phyloP scores from a whole-genome alignment of 2,888 invertebrate species.

The Lordiphosa andalusiaca region DNA sequence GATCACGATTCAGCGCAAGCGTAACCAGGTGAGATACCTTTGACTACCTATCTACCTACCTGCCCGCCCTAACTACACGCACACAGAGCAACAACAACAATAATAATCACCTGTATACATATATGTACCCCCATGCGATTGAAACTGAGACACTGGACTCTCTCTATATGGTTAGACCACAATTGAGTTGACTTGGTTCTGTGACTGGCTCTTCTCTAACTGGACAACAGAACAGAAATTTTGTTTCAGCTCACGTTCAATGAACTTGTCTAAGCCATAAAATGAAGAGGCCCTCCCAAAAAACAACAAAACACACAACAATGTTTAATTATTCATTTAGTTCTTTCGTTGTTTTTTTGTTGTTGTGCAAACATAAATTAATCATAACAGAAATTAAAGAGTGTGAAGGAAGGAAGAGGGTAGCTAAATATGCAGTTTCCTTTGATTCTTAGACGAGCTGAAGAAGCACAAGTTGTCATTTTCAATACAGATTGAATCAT shows the following conservation, averaged over 20 bases:
- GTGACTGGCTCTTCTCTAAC: slow-evolving; percentile 21
- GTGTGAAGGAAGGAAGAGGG: too few species aligned
- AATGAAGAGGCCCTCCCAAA: slow-evolving; percentile 1
- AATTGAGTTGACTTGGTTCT: slow-evolving; percentile 36
- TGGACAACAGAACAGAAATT: not conserved
- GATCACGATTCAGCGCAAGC: too few species aligned
- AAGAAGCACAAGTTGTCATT: too few species aligned
- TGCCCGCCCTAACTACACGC: slow-evolving; percentile 50
- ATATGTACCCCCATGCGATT: not conserved
- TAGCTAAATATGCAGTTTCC: too few species aligned
- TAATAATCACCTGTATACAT: slow-evolving; percentile 13
- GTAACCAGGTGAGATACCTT: slow-evolving; percentile 10
- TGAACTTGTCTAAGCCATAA: slow-evolving; percentile 48
- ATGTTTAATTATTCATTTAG: slow-evolving; percentile 45
- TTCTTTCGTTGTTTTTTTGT: not conserved
- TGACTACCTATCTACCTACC: slow-evolving; percentile 21
- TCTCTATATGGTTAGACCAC: slow-evolving; percentile 45
- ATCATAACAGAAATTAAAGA: too few species aligned
- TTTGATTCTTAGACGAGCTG: too few species aligned
- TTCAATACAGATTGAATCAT: too few species aligned
- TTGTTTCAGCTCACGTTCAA: slow-evolving; percentile 52
- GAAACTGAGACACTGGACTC: slow-evolving; percentile 1
- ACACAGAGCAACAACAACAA: slow-evolving; percentile 16
- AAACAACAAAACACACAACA: slow-evolving; percentile 26
- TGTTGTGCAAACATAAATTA: slow-evolving; percentile 31